These are phyloP conservation scores for Kuschelorhynchus macadamiae DNA, from an alignment of 2,888 invertebrate genomes.

Conservation along the genomic window DNA sequence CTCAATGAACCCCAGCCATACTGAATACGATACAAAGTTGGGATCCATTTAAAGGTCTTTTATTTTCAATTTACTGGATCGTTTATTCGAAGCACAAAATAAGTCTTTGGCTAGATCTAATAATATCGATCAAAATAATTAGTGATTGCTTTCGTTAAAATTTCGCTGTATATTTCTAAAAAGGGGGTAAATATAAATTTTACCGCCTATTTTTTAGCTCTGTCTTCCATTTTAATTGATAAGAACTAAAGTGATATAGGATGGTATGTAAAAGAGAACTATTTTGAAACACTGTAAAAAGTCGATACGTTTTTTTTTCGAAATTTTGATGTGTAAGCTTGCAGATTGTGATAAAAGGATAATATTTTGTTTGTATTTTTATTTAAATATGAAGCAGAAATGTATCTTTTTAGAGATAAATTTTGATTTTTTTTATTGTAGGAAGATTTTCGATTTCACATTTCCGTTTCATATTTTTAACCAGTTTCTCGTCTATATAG, in stretches of 20 bases:
- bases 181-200: conserved; percentile 26
- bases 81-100: no score
- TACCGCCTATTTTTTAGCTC: conserved; percentile 36
- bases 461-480: conserved; percentile 12
- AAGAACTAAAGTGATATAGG: conserved; percentile 44
- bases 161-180: conserved; percentile 29
- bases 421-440: no score
- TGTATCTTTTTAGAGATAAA: not conserved
- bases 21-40: no score
- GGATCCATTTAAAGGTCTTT: no score
- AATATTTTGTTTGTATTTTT: conserved; percentile 26
- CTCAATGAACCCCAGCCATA: no score
- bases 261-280: conserved; percentile 39
- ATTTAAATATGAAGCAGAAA: conserved; percentile 12
- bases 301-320: conserved; percentile 11
- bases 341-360: conserved; percentile 40
- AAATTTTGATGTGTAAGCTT: conserved; percentile 26
- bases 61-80: no score
- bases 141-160: conserved; percentile 9
- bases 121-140: no score
- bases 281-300: conserved; percentile 34
- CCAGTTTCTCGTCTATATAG: not conserved
- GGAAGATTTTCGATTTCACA: no score
- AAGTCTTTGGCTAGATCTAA: no score
- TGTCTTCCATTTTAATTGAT: conserved; percentile 46